Evolutionary conservation across 2,797 vertebrate genomes (phyloP), one percentile per base, ranked within the genome.

Genomic region (Phyllotis vaccarum): DNA sequence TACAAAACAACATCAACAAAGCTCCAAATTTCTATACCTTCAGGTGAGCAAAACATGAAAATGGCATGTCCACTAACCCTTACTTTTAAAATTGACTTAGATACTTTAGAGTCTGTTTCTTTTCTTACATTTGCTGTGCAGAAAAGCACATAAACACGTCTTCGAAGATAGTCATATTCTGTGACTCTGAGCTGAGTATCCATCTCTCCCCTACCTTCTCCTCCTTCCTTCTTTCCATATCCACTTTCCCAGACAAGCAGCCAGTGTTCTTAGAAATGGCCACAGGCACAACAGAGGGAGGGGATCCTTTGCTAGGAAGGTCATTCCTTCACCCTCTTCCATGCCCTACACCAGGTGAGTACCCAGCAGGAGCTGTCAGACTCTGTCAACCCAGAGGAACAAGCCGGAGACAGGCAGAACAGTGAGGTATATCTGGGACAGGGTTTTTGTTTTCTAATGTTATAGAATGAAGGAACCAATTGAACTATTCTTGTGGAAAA

Each of bases 291-390:
- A 49, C 56, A 64, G 27, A 37, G 24, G 22, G 3, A 1, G 24
- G 24, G 21, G 54, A 74, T 37, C 29, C 37, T 90, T 54, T 70
- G 75, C 92, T 60, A 31, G 24, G 88, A 49, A 94, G 85, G 37
- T 34, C 64, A 37, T 21, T 27, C 31, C 1, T 1, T 60, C 31
- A 29, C 46, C 46, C 43, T 78, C 40, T 21, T 70, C 16, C 29
- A 2, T 21, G 86, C 13, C 49, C 62, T 6, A 89, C 7, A 58
- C 83, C 95, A 92, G 92, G 90, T 52, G 92, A 92, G 86, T 0
- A 0, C 79, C 34, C 76, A 0, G 91, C 89, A 66, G 95, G 95
- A 24, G 72, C 94, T 52, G 88, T 81, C 93, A 85, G 85, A 34
- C 64, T 34, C 27, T 75, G 90, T 95, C 58, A 80, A 58, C 88